Conservation (phyloP, 2,888 invertebrate genomes). For the Plutella xylostella region DNA sequence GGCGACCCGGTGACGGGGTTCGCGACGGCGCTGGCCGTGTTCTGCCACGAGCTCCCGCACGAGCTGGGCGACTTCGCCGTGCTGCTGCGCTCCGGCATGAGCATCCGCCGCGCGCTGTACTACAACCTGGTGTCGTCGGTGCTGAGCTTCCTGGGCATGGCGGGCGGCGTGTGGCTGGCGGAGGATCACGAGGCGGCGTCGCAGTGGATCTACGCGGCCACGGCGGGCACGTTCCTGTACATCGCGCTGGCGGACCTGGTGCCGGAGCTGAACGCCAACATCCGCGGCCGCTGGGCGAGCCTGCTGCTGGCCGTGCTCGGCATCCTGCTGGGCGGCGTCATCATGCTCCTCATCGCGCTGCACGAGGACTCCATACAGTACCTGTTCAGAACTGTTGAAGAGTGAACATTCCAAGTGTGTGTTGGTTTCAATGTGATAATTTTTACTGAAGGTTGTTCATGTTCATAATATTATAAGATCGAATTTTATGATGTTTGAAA, state of each 20-base stretch:
- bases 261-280: slow-evolving; percentile 70
- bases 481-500: neutral
- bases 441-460: slow-evolving; percentile 22
- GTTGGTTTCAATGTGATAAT: slow-evolving; percentile 25
- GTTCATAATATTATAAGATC: neutral
- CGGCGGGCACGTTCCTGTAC: slow-evolving; percentile 85
- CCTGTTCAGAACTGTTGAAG: slow-evolving; percentile 55
- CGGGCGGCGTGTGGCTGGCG: slow-evolving; percentile 76
- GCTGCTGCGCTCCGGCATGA: slow-evolving; percentile 81
- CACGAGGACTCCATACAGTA: slow-evolving; percentile 73
- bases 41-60: slow-evolving; percentile 85
- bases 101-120: slow-evolving; percentile 75
- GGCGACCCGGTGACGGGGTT: slow-evolving; percentile 79
- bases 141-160: slow-evolving; percentile 81
- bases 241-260: slow-evolving; percentile 85
- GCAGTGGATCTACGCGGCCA: slow-evolving; percentile 82
- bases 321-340: slow-evolving; percentile 74
- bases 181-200: slow-evolving; percentile 77
- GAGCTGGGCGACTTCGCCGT: slow-evolving; percentile 87
- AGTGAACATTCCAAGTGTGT: slow-evolving; percentile 28
- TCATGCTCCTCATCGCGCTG: slow-evolving; percentile 81
- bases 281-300: slow-evolving; percentile 61
- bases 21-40: slow-evolving; percentile 82
- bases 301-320: slow-evolving; percentile 75
- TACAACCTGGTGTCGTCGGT: slow-evolving; percentile 82